phyloP scores from a whole-genome alignment of 92 coral and sea anemone genomes.

The Umimayanthus chanpuru region DNA sequence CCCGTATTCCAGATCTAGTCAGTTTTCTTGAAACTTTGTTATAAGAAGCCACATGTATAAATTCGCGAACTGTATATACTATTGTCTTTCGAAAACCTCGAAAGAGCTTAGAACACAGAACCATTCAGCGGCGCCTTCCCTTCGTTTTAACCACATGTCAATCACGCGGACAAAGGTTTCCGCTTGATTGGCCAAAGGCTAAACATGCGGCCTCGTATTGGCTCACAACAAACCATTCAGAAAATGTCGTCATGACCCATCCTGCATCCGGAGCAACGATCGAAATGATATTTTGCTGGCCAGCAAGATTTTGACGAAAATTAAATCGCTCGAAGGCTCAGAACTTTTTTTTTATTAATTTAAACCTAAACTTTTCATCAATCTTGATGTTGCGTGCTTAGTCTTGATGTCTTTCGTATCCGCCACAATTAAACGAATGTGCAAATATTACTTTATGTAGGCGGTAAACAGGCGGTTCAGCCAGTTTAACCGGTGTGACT shows the following conservation, averaged over 20 bases:
- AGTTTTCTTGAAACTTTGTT: background rate
- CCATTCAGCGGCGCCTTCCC: constrained; percentile 22
- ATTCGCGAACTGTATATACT: background rate
- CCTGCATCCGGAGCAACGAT: background rate
- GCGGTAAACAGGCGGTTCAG: no score
- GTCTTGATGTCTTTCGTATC: no score
- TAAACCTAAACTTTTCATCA: no score
- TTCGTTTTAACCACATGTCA: constrained; percentile 34
- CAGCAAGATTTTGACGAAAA: no score
- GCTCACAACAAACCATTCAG: background rate
- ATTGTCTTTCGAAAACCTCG: background rate
- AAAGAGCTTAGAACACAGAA: constrained; percentile 5
- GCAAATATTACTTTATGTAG: no score
- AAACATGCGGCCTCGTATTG: constrained; percentile 13
- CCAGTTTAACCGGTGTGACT: background rate
- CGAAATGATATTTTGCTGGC: no score
- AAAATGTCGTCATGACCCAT: background rate
- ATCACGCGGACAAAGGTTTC: constrained; percentile 39
- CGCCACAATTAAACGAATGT: no score
- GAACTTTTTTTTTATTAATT: no score
- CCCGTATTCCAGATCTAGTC: background rate
- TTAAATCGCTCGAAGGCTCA: no score
- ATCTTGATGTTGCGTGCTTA: no score
- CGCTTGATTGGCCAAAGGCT: constrained; percentile 25
- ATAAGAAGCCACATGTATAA: background rate